phyloP scores from a whole-genome alignment of 2,113 vertebrate species.

The Coptodon bakossiorum region DNA sequence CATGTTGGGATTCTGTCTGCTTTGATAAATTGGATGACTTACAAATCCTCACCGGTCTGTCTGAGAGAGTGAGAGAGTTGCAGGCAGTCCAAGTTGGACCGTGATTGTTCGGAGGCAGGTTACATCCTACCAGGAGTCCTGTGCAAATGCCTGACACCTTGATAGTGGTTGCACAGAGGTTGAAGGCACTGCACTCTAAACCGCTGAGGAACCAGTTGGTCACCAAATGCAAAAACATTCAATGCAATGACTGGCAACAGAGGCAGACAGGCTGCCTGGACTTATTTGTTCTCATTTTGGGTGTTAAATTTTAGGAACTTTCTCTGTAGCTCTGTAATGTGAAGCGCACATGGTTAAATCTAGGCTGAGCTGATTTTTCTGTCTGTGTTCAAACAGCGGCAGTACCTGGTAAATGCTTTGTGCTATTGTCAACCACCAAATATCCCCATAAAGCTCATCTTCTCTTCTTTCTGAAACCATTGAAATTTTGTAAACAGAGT shows the following conservation, averaged over 20 bases:
- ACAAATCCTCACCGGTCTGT: neutral
- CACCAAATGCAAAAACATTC: neutral
- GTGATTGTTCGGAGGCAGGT: neutral
- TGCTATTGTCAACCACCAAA: neutral
- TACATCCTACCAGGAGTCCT: neutral
- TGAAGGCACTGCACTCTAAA: neutral
- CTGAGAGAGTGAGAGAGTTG: neutral
- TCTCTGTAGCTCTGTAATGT: neutral
- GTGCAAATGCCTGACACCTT: neutral
- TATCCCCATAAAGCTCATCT: neutral
- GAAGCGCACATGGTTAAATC: neutral
- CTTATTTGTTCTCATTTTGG: neutral
- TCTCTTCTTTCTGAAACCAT: neutral
- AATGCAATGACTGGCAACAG: neutral
- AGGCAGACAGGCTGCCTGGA: neutral
- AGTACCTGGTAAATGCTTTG: neutral
- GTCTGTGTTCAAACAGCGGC: neutral
- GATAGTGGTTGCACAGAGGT: neutral
- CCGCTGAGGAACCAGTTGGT: neutral
- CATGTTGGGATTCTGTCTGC: neutral
- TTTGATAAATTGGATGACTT: neutral
- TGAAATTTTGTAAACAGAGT: neutral
- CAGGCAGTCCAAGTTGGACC: neutral
- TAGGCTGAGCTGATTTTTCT: neutral
- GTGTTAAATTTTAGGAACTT: neutral